These are phyloP conservation scores for Ceyx melanurus DNA, from an alignment of 2,113 vertebrate genomes.

Conservation along the genomic window DNA sequence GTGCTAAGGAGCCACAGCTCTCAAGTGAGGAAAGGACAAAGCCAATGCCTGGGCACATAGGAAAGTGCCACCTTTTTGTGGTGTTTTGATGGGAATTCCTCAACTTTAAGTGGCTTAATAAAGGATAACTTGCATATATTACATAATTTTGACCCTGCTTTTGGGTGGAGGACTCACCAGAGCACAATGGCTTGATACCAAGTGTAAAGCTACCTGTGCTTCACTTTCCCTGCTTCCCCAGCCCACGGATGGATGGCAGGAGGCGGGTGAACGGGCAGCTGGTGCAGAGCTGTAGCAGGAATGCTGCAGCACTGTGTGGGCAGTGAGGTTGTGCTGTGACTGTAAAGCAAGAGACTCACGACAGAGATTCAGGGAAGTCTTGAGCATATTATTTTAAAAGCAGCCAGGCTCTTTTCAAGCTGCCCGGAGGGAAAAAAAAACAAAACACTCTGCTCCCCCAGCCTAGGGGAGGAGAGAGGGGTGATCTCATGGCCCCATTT, in stretches of 20 bases:
- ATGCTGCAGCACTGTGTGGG: rapidly evolving
- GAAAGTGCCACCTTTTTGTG: neutral
- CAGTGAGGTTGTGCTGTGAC: neutral
- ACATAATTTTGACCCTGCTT: neutral
- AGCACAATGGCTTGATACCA: neutral
- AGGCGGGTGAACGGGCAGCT: neutral
- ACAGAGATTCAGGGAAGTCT: neutral
- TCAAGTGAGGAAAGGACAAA: neutral
- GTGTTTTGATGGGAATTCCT: neutral
- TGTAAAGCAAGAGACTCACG: neutral
- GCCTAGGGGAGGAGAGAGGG: neutral
- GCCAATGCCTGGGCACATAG: neutral
- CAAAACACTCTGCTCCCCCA: neutral
- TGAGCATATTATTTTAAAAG: neutral
- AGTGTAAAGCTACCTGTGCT: neutral
- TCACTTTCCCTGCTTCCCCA: neutral
- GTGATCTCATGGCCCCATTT: neutral
- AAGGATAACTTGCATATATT: neutral
- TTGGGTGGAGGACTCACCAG: neutral
- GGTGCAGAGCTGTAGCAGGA: neutral
- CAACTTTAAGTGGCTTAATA: neutral
- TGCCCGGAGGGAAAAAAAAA: neutral
- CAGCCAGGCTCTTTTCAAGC: neutral
- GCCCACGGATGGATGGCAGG: rapidly evolving
- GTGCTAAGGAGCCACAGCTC: neutral